Base-by-base conservation (phyloP, 2,888 invertebrate species). In the Ormyrus rosae region DNA sequence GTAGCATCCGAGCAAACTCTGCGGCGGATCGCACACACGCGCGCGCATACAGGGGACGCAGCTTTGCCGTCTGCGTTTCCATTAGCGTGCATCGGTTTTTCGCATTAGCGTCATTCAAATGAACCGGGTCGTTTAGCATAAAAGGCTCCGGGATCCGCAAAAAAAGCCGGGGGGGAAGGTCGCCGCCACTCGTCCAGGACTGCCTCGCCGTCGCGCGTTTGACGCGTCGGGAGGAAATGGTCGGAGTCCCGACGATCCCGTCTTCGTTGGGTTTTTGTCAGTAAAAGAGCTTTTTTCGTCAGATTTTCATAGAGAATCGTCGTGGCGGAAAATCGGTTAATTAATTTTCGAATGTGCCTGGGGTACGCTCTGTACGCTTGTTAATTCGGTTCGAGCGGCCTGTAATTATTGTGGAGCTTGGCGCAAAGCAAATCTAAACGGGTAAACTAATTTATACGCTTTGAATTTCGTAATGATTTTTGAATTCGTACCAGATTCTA, bases 11-110 rank as follows among this genome's bases (percentile, higher is more conserved):
- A 10, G 51, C 19, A 34, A 5, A 61, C 65, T 56, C 50, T 73
- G 56, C 65, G 51, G 51, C n/a, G 45, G 34, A 48, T 48, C 19
- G 19, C 19, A 56, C 8, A 48, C 56, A 19, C 73, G 11, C 46
- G 56, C 50, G 45, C 13, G 19, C 9, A 65, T 6, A 60, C 13
- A 45, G 10, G 10, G 7, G n/a, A 48, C 7, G 13, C 45, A 13
- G n/a, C 11, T 11, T 55, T 53, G 50, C 55, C 65, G 64, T 63
- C 74, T 48, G 50, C 13, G 51, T 85, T 87, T 88, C 87, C 89
- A 90, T 90, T 90, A 90, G 89, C 87, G 88, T 88, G 89, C 89
- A 90, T 90, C 89, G 88, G 89, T 90, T 90, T 90, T 89, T 89
- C 88, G 87, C 90, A 90, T 90, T 90, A 89, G 88, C 87, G 86